Evolutionary conservation across 1,140 invertebrate genomes (phyloP).

Genomic region (Choristoneura fumiferana): DNA sequence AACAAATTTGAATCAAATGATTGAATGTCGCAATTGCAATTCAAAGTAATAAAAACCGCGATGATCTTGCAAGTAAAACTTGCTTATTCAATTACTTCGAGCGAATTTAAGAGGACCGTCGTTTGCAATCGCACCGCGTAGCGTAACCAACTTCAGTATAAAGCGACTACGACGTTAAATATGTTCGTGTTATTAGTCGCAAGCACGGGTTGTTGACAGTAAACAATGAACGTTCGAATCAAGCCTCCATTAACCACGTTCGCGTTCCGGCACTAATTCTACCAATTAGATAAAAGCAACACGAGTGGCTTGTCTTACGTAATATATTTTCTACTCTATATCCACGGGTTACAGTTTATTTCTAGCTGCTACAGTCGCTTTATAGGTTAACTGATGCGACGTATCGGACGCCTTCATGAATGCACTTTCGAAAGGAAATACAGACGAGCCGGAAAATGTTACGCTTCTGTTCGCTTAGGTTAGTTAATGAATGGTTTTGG

Average conservation of each 20-base stretch:
- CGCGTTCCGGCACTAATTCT: constrained; percentile 4
- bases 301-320: background rate
- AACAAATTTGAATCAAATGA: no score
- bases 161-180: background rate
- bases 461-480: no score
- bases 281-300: constrained; percentile 9
- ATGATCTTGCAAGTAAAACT: background rate
- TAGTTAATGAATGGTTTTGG: no score
- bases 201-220: background rate
- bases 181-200: background rate
- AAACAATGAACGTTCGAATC: constrained; percentile 4
- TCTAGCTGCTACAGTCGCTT: background rate
- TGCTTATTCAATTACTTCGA: background rate
- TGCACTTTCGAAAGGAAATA: constrained; percentile 1
- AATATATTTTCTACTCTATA: background rate
- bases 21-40: background rate
- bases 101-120: no score
- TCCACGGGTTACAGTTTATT: background rate
- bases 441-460: background rate
- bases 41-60: background rate
- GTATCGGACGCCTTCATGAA: background rate
- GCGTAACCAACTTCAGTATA: no score
- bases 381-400: background rate
- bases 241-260: background rate
- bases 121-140: no score